These are phyloP conservation scores for Sylvietta virens DNA, from an alignment of 2,113 vertebrate species.

Conservation along the genomic window DNA sequence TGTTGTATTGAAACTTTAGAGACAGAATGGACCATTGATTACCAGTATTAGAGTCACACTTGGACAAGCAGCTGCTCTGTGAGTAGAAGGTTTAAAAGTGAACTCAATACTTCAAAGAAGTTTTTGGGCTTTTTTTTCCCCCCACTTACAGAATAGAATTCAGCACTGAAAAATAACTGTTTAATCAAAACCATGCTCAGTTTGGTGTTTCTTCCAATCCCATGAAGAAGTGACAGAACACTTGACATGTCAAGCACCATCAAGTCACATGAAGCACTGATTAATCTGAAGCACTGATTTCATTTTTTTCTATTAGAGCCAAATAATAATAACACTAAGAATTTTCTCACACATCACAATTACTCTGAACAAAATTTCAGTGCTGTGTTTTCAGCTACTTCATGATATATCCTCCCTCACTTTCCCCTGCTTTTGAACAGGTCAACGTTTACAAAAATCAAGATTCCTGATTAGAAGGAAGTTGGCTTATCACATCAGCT, in stretches of 20 bases:
- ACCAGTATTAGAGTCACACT: slow-evolving; percentile 30
- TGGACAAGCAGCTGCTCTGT: slow-evolving; percentile 28
- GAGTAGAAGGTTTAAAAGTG: slow-evolving; percentile 13
- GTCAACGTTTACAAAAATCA: neutral
- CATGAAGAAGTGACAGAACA: neutral
- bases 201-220: neutral
- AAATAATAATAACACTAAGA: neutral
- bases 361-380: neutral
- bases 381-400: neutral
- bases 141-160: neutral
- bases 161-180: neutral
- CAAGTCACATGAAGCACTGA: neutral
- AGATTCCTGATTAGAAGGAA: neutral
- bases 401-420: neutral
- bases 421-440: neutral
- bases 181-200: neutral
- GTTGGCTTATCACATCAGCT: neutral
- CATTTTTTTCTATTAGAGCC: neutral
- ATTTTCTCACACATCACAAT: neutral
- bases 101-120: slow-evolving; percentile 11
- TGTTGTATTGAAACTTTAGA: neutral
- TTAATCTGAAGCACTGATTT: neutral
- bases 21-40: slow-evolving; percentile 9
- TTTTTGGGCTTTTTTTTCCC: neutral
- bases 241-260: neutral